Evolutionary conservation across 2,888 invertebrate genomes (phyloP).

Genomic region (Eupithecia inturbata): DNA sequence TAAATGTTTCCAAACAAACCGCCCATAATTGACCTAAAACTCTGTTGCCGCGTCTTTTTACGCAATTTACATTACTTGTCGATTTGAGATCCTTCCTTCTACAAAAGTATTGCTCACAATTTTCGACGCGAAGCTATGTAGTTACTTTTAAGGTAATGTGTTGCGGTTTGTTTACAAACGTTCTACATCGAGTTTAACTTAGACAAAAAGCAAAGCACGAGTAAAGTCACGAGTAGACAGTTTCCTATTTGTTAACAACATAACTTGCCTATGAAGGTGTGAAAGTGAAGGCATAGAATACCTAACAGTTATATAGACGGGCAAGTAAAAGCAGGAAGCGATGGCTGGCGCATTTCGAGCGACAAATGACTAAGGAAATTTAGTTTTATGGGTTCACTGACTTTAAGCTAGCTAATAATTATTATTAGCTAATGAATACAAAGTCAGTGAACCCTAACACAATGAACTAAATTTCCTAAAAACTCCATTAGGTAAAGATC

Average conservation of each 20-base stretch:
- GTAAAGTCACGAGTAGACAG: neutral
- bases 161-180: neutral
- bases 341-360: neutral
- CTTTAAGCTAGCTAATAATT: no score
- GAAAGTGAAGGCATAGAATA: conserved; percentile 46
- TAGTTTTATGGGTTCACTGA: neutral
- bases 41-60: no score
- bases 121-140: neutral
- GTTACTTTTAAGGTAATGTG: neutral
- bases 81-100: no score
- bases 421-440: no score
- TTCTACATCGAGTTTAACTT: neutral
- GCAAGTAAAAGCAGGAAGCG: conserved; percentile 53
- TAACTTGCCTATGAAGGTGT: conserved; percentile 30
- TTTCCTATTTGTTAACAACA: conserved; percentile 7
- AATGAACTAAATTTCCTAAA: no score
- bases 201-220: neutral
- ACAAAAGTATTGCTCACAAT: neutral
- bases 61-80: no score
- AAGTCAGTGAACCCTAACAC: no score
- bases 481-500: no score
- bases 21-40: no score
- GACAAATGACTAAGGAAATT: conserved; percentile 7
- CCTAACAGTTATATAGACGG: conserved; percentile 12
- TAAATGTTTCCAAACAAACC: no score